Percentiles rank a stretch among this genome's conserved stretches.
phyloP scores from a whole-genome alignment of 2,797 vertebrate species.

The Pempheris klunzingeri region DNA sequence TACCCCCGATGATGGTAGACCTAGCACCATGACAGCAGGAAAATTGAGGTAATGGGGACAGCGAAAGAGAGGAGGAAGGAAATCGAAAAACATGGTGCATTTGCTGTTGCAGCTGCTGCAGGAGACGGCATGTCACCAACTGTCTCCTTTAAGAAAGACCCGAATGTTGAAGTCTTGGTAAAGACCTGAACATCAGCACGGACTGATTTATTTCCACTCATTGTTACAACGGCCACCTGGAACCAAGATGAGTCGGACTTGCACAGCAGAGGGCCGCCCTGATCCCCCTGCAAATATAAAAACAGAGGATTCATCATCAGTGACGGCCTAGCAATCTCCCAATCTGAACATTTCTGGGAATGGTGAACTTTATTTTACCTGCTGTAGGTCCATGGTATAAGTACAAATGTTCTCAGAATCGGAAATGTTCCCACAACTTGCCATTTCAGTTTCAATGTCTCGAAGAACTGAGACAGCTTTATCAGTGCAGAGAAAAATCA shows the following conservation, averaged over 20 bases:
- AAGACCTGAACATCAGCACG: constrained; percentile 58
- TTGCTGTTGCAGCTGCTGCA: constrained; percentile 16
- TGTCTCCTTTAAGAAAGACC: constrained; percentile 56
- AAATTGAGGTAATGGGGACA: constrained; percentile 21
- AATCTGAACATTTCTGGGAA: background rate
- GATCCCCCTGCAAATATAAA: constrained; percentile 44
- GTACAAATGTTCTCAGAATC: constrained; percentile 69
- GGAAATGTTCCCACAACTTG: constrained; percentile 54
- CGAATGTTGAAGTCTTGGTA: constrained; percentile 49
- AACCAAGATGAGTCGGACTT: constrained; percentile 66
- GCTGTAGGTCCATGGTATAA: constrained; percentile 48
- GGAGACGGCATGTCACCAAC: constrained; percentile 50
- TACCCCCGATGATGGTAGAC: background rate
- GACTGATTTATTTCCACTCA: constrained; percentile 21
- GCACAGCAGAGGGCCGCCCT: constrained; percentile 65
- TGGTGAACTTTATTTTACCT: constrained; percentile 56
- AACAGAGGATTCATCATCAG: constrained; percentile 5
- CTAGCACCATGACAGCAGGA: constrained; percentile 23
- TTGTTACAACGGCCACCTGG: constrained; percentile 50
- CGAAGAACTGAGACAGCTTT: constrained; percentile 34
- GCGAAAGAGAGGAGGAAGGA: constrained; percentile 25
- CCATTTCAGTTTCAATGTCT: constrained; percentile 60
- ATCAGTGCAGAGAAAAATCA: background rate
- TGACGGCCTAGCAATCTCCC: background rate
- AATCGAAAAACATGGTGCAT: constrained; percentile 14